Conservation (phyloP, 1,140 invertebrate genomes). For the Drosophila sucinea region DNA sequence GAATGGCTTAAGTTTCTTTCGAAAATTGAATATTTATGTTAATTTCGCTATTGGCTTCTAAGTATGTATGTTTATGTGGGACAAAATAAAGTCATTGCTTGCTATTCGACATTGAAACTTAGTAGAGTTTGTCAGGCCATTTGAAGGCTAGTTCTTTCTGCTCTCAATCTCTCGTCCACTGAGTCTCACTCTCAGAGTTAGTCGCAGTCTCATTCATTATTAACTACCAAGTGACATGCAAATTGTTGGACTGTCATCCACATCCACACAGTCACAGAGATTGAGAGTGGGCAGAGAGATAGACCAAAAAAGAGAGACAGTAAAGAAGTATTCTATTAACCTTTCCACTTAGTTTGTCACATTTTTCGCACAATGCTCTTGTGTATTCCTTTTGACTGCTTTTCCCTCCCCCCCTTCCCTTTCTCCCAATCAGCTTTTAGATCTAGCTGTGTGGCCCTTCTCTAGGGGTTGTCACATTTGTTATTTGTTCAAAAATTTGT, state of each 20-base stretch:
- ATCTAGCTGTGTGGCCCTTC: not conserved
- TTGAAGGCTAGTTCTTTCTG: not conserved
- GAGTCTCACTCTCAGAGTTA: not conserved
- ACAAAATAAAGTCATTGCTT: slow-evolving; percentile 1
- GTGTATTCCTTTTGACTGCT: not conserved
- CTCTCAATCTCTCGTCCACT: not conserved
- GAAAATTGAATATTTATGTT: slow-evolving; percentile 5
- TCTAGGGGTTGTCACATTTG: slow-evolving; percentile 45
- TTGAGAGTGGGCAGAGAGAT: not conserved
- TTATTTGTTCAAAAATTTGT: slow-evolving; percentile 67
- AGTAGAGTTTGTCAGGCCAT: slow-evolving; percentile 13
- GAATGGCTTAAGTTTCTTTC: slow-evolving; percentile 9
- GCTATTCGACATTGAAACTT: slow-evolving; percentile 3
- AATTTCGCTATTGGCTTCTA: not conserved
- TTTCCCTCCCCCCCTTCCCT: not conserved
- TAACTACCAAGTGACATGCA: slow-evolving; percentile 62
- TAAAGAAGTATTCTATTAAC: slow-evolving; percentile 31
- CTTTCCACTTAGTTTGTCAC: slow-evolving; percentile 28
- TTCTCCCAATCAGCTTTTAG: not conserved
- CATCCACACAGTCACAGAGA: not conserved
- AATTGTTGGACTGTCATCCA: slow-evolving; percentile 36
- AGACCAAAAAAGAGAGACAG: not conserved
- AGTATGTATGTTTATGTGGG: not conserved
- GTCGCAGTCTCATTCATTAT: slow-evolving; percentile 17
- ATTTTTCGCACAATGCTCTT: slow-evolving; percentile 12